These are phyloP conservation scores for Nerophis lumbriciformis DNA, from an alignment of 2,113 vertebrate species.

Conservation along the genomic window DNA sequence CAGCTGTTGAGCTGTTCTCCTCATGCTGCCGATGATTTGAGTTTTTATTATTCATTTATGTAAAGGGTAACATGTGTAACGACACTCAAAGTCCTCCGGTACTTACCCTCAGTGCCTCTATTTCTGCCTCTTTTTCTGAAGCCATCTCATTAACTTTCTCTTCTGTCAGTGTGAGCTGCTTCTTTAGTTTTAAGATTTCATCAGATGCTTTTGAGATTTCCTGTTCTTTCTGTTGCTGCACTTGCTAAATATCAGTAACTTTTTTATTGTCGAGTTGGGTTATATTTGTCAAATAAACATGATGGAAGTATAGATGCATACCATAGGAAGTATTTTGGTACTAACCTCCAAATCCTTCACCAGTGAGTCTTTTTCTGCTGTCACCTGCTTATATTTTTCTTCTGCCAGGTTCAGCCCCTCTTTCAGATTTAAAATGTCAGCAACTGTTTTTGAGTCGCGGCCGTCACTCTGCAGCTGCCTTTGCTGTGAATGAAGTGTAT, in stretches of 20 bases:
- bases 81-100: no score
- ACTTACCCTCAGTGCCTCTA: no score
- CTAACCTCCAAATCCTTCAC: slow-evolving; percentile 74
- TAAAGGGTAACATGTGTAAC: no score
- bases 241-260: not conserved
- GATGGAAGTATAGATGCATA: not conserved
- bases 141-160: no score
- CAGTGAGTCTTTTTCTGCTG: slow-evolving; percentile 79
- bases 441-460: slow-evolving; percentile 17
- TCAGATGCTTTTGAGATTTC: not conserved
- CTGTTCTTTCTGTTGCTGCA: not conserved
- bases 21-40: no score
- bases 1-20: no score
- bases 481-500: slow-evolving; percentile 30
- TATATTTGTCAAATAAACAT: not conserved
- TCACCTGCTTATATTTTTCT: slow-evolving; percentile 73
- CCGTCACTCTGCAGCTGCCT: slow-evolving; percentile 58
- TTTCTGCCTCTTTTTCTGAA: no score
- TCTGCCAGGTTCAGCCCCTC: slow-evolving; percentile 71
- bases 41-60: no score
- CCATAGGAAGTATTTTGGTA: not conserved
- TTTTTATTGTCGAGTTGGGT: no score
- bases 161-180: no score
- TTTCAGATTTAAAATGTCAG: slow-evolving; percentile 62
- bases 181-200: not conserved